Evolutionary conservation across 2,797 vertebrate genomes (phyloP), one percentile per base, ranked within the genome.

Genomic region (Leucoraja ocellata): DNA sequence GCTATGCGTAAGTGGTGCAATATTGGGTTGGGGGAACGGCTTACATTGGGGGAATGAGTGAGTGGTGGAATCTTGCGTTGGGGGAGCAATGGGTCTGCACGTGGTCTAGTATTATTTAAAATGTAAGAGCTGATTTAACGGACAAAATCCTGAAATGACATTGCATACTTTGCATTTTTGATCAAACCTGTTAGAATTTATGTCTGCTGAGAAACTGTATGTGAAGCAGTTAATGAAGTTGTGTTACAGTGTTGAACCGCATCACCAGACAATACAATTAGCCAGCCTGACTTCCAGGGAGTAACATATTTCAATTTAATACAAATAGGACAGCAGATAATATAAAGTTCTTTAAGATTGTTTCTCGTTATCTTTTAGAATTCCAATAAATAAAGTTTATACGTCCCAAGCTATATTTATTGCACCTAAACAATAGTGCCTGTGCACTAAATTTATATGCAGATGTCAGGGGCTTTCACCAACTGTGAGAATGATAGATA

Each of bases 381-480:
- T 91, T 73, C 23, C 39, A 91, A 91, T 91, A 91, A 91, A 74
- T 39, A 91, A 91, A 91, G 36, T 91, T 25, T 23, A 91, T 91
- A 91, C 1, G 65, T 73, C 46, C 21, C 46, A n/a, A 71, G 86
- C 63, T 18, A 14, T 71, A 90, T 90, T 90, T 74, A 73, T 91
- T 73, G 32, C 32, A 73, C 13, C 18, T 39, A 73, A 73, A 91
- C 68, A 39, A 71, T 91, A 68, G 58, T 46, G 39, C 88, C 68
- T 25, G 88, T 73, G 36, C 23, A 65, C 54, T 91, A 25, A 91
- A 91, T 63, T 86, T 86, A 73, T 73, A 91, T 91, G 65, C 23
- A 73, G 32, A 91, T 71, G 36, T 91, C n/a, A 63, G 36, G 68
- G 11, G 23, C 65, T 91, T 73, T 91, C 39, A 71, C 68, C 6